Evolutionary conservation across 2,888 invertebrate genomes (phyloP).

Genomic region (Hemistola chrysoprasaria): DNA sequence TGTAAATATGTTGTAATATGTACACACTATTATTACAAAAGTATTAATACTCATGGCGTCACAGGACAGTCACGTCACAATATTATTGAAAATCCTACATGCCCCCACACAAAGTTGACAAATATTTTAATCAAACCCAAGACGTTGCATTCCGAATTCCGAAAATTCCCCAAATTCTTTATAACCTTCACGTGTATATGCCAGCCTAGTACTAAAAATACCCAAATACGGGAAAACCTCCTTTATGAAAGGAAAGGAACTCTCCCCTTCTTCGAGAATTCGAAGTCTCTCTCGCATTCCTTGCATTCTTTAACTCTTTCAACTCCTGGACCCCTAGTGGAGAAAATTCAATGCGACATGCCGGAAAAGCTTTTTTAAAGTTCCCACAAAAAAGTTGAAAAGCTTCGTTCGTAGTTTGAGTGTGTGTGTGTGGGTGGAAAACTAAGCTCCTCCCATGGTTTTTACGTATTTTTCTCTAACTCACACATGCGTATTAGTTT

Average conservation of each 20-base stretch:
- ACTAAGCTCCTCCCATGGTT: conserved; percentile 39
- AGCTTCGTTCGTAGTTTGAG: conserved; percentile 35
- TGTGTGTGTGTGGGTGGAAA: conserved; percentile 30
- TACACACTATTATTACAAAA: too few relatives aligned
- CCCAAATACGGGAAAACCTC: conserved; percentile 79
- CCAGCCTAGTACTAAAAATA: conserved; percentile 70
- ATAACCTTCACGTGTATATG: conserved; percentile 41
- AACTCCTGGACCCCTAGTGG: conserved; percentile 55
- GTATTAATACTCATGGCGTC: too few relatives aligned
- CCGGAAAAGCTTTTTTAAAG: conserved; percentile 75
- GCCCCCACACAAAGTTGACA: not conserved
- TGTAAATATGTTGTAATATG: too few relatives aligned
- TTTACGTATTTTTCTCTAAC: conserved; percentile 19
- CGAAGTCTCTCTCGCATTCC: conserved; percentile 43
- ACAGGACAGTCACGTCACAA: too few relatives aligned
- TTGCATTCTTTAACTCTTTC: conserved; percentile 52
- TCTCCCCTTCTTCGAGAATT: conserved; percentile 30
- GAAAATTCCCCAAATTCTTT: conserved; percentile 46
- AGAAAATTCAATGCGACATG: conserved; percentile 77
- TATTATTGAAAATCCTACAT: too few relatives aligned
- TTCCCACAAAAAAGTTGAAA: conserved; percentile 58
- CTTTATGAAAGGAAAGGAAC: conserved; percentile 57
- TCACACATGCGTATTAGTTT: conserved; percentile 25
- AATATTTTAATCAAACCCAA: conserved; percentile 6
- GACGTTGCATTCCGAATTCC: conserved; percentile 28